These are phyloP conservation scores for Aphaenogaster floridana DNA, from an alignment of 1,140 invertebrate genomes.

Conservation along the genomic window DNA sequence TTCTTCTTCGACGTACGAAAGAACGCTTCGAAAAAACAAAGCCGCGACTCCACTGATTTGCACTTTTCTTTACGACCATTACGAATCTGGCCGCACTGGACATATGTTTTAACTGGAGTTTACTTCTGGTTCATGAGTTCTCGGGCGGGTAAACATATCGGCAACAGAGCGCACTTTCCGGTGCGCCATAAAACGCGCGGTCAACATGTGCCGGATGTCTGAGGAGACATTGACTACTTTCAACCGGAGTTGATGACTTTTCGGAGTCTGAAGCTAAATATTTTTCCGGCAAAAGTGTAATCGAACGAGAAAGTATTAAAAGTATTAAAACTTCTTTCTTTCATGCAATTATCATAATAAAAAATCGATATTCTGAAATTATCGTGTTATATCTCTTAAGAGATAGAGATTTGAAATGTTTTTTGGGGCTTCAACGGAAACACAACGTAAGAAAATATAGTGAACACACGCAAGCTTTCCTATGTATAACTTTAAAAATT, in stretches of 20 bases:
- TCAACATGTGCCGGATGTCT: slow-evolving; percentile 54
- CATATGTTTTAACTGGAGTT: slow-evolving; percentile 48
- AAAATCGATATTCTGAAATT: neutral
- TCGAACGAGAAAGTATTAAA: neutral
- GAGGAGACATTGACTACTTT: slow-evolving; percentile 4
- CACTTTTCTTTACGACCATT: slow-evolving; percentile 43
- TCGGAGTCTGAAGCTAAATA: neutral
- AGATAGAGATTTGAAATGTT: neutral
- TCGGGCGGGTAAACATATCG: slow-evolving; percentile 41
- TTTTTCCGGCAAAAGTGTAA: neutral
- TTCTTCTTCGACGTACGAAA: neutral
- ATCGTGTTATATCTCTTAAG: neutral
- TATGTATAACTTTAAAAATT: neutral
- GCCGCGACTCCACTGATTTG: neutral
- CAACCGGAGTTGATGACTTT: neutral
- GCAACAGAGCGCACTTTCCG: slow-evolving; percentile 45
- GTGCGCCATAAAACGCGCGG: slow-evolving; percentile 40
- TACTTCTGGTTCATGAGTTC: slow-evolving; percentile 37
- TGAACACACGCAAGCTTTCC: neutral
- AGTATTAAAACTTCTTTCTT: neutral
- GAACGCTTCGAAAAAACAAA: slow-evolving; percentile 16
- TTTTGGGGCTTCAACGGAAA: neutral
- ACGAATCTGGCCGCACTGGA: slow-evolving; percentile 7
- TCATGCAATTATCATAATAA: neutral
- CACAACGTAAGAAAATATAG: neutral